These are phyloP conservation scores for Protodeltote pygarga DNA, from an alignment of 2,888 invertebrate genomes.

Conservation along the genomic window DNA sequence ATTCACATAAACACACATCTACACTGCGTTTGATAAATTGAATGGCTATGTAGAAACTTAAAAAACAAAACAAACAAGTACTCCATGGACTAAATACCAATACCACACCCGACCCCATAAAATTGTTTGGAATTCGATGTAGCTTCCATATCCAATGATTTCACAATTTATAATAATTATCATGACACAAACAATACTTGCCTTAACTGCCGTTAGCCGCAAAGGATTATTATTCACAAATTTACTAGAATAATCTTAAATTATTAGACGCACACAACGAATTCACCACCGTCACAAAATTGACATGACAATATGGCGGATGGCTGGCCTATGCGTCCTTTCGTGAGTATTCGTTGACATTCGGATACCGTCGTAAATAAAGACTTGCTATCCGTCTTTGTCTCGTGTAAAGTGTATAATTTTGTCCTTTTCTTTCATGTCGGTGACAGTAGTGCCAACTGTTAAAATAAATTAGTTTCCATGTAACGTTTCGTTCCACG, in stretches of 20 bases:
- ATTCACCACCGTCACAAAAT: slow-evolving; percentile 73
- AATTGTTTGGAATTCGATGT: slow-evolving; percentile 56
- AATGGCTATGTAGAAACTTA: slow-evolving; percentile 55
- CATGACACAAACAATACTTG: slow-evolving; percentile 46
- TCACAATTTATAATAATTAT: neutral
- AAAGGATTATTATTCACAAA: slow-evolving; percentile 54
- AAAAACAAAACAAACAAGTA: slow-evolving; percentile 80
- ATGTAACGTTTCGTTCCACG: slow-evolving; percentile 44
- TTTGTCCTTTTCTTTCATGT: slow-evolving; percentile 41
- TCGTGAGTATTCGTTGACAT: slow-evolving; percentile 57
- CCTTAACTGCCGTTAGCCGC: slow-evolving; percentile 65
- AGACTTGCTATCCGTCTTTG: slow-evolving; percentile 40
- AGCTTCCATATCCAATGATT: slow-evolving; percentile 19
- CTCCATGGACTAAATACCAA: slow-evolving; percentile 81
- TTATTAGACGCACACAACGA: slow-evolving; percentile 63
- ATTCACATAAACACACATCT: slow-evolving; percentile 56
- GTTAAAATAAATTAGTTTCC: slow-evolving; percentile 20
- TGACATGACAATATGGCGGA: slow-evolving; percentile 84
- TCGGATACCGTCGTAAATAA: slow-evolving; percentile 50
- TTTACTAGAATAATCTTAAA: slow-evolving; percentile 55
- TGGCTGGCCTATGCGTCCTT: slow-evolving; percentile 61
- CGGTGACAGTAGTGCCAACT: slow-evolving; percentile 46
- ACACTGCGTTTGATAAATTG: slow-evolving; percentile 55
- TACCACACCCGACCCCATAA: slow-evolving; percentile 72
- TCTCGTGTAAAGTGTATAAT: slow-evolving; percentile 2